These are phyloP conservation scores for Ctena decussata DNA, from an alignment of 2,888 invertebrate genomes.

Conservation along the genomic window DNA sequence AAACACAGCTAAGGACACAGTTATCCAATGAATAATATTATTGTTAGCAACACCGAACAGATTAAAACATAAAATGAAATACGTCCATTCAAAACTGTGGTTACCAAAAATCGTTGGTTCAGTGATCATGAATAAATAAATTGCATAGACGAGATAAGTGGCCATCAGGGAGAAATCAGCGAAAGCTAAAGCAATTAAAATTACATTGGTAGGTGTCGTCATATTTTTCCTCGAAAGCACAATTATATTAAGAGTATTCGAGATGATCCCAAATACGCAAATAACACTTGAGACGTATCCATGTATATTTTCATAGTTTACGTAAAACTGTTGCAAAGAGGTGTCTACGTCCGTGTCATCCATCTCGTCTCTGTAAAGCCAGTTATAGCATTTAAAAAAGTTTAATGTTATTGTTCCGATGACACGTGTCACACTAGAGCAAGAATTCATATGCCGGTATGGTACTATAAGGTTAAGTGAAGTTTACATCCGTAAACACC, in stretches of 20 bases:
- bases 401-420: too few species aligned
- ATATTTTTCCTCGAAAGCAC: constrained; percentile 94
- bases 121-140: constrained; percentile 80
- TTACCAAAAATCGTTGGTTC: constrained; percentile 59
- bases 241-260: constrained; percentile 96
- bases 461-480: too few species aligned
- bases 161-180: constrained; percentile 95
- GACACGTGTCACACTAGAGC: too few species aligned
- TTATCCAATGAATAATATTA: constrained; percentile 97
- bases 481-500: too few species aligned
- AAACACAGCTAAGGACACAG: constrained; percentile 97
- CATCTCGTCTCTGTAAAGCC: too few species aligned
- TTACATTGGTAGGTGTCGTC: constrained; percentile 95
- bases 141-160: constrained; percentile 92
- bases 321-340: too few species aligned
- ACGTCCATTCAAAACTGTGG: constrained; percentile 84
- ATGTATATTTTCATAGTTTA: constrained; percentile 90
- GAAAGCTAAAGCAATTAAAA: constrained; percentile 94
- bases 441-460: too few species aligned
- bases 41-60: constrained; percentile 88
- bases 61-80: constrained; percentile 83
- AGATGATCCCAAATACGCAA: constrained; percentile 96
- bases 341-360: too few species aligned
- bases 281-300: constrained; percentile 95
- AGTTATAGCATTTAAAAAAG: too few species aligned